These are phyloP conservation scores for Sarcophilus harrisii DNA, from an alignment of 2,797 vertebrate genomes.

Conservation along the genomic window DNA sequence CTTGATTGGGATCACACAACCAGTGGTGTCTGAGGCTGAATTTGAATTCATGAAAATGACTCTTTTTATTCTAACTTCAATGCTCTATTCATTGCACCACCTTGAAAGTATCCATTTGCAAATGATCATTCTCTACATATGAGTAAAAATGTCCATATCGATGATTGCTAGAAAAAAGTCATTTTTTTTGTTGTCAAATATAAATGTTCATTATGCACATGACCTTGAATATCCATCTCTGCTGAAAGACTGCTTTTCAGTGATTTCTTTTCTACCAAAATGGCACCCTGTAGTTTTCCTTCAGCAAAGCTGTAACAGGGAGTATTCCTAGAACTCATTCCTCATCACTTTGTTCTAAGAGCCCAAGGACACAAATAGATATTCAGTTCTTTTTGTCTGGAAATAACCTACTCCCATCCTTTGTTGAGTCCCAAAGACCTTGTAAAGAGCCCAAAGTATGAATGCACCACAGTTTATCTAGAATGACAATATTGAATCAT, in stretches of 20 bases:
- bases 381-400: not conserved
- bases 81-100: not conserved
- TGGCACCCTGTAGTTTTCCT: not conserved
- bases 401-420: slow-evolving; percentile 15
- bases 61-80: not conserved
- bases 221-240: not conserved
- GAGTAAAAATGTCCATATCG: not conserved
- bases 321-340: not conserved
- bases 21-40: not conserved
- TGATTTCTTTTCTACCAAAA: not conserved
- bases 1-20: not conserved
- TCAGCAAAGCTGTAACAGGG: not conserved
- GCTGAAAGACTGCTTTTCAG: slow-evolving; percentile 7
- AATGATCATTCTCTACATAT: not conserved
- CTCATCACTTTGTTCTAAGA: not conserved
- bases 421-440: slow-evolving; percentile 57
- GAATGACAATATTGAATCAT: slow-evolving; percentile 59
- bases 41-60: not conserved
- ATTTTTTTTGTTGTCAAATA: not conserved
- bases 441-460: slow-evolving; percentile 35
- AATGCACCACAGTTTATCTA: slow-evolving; percentile 54
- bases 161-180: not conserved
- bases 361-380: not conserved
- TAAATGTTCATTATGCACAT: not conserved
- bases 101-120: not conserved